Conservation (phyloP, 2,797 vertebrate species). For the Meriones psammophilus region DNA sequence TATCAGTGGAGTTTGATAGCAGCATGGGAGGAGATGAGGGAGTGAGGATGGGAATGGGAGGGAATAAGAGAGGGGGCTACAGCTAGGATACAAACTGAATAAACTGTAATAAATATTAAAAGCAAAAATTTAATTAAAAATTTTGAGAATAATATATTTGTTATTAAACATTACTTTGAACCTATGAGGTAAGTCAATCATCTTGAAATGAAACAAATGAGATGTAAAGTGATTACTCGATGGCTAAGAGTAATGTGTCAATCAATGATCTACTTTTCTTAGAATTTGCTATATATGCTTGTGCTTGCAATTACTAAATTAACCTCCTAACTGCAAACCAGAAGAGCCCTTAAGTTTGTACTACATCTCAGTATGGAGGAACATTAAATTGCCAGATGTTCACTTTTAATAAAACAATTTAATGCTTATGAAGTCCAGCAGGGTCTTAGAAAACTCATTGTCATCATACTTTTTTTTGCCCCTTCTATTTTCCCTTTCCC, state of each 20-base stretch:
- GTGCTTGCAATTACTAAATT: slow-evolving; percentile 62
- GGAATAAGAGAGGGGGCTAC: no score
- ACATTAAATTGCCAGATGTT: slow-evolving; percentile 63
- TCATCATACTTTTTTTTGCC: slow-evolving; percentile 31
- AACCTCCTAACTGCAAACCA: slow-evolving; percentile 53
- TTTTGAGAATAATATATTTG: not conserved
- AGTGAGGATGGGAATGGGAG: no score
- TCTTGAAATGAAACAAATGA: slow-evolving; percentile 40
- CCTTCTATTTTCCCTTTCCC: not conserved
- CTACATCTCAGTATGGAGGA: not conserved
- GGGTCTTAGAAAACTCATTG: slow-evolving; percentile 35
- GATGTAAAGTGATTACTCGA: slow-evolving; percentile 31
- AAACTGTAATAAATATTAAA: no score
- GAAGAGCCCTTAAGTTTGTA: slow-evolving; percentile 61
- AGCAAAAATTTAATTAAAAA: no score
- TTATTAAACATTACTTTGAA: not conserved
- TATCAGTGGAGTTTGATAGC: no score
- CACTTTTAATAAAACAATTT: slow-evolving; percentile 74
- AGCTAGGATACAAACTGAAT: no score
- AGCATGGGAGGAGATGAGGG: no score
- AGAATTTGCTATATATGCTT: slow-evolving; percentile 52
- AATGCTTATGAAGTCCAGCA: slow-evolving; percentile 61
- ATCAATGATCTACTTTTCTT: slow-evolving; percentile 25
- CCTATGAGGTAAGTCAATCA: not conserved
- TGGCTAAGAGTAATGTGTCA: slow-evolving; percentile 35